These are phyloP conservation scores for Danaus chrysippus DNA, from an alignment of 2,888 invertebrate genomes.

Conservation along the genomic window DNA sequence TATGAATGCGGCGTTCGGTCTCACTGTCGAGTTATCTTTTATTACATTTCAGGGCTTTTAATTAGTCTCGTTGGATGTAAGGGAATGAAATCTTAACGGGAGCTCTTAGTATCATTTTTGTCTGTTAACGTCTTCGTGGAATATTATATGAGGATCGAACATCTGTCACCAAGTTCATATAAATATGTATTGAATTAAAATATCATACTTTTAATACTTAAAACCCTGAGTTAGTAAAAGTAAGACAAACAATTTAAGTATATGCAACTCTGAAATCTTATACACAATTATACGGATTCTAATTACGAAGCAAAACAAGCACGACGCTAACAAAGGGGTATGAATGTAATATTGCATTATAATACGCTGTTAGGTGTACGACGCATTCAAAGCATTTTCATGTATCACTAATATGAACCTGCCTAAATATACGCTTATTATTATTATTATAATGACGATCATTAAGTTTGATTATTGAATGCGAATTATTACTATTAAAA, in stretches of 20 bases:
- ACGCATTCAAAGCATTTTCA: constrained; percentile 71
- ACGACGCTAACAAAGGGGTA: constrained; percentile 45
- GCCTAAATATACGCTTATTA: constrained; percentile 40
- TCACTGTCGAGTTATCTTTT: constrained; percentile 73
- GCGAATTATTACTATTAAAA: too few relatives aligned
- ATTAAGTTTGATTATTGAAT: too few relatives aligned
- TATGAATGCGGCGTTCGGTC: constrained; percentile 70
- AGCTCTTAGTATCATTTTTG: constrained; percentile 41
- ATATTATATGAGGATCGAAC: constrained; percentile 20
- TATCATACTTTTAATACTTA: too few relatives aligned
- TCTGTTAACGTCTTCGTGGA: constrained; percentile 15
- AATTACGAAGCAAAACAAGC: constrained; percentile 22
- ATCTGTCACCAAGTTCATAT: constrained; percentile 18
- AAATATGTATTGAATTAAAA: too few relatives aligned
- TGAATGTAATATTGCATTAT: constrained; percentile 58
- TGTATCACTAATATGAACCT: constrained; percentile 78
- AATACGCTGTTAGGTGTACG: constrained; percentile 53
- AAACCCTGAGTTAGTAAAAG: too few relatives aligned
- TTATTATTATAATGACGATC: neutral
- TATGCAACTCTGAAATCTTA: constrained; percentile 1
- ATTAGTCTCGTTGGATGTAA: constrained; percentile 67
- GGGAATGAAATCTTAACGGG: constrained; percentile 61
- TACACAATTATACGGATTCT: neutral
- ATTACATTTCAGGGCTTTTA: constrained; percentile 69
- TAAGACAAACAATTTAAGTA: neutral